A percentile compares a stretch with the other conserved stretches of the same genome.
Conservation (phyloP, 2,888 invertebrate species). For the Scaptomyza tumidula region DNA sequence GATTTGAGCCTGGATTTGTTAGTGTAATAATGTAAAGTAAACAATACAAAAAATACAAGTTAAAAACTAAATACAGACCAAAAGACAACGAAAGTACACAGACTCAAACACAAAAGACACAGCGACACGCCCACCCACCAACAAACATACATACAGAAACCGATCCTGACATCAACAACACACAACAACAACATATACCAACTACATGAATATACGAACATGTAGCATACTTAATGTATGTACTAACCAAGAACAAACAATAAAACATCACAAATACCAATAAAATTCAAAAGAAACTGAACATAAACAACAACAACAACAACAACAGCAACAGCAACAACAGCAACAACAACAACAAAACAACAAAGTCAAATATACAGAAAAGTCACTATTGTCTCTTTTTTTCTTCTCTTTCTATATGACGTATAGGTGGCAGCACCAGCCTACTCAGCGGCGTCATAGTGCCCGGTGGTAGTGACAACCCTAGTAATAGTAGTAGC, state of each 20-base stretch:
- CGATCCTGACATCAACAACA: slow-evolving; percentile 14
- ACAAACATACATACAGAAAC: neutral
- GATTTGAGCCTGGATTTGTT: slow-evolving; percentile 84
- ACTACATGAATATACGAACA: slow-evolving; percentile 27
- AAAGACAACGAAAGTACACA: slow-evolving; percentile 25
- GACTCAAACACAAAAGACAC: slow-evolving; percentile 12
- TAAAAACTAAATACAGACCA: slow-evolving; percentile 20
- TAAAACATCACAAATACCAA: slow-evolving; percentile 25
- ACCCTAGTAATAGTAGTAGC: slow-evolving; percentile 82
- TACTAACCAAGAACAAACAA: slow-evolving; percentile 16
- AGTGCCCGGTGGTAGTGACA: slow-evolving; percentile 84
- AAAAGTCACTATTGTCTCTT: slow-evolving; percentile 86
- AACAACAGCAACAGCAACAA: slow-evolving; percentile 11
- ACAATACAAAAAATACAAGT: slow-evolving; percentile 49
- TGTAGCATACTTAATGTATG: slow-evolving; percentile 5
- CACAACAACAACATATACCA: slow-evolving; percentile 16
- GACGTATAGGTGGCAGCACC: slow-evolving; percentile 84
- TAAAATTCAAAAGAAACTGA: slow-evolving; percentile 37
- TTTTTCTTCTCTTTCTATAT: slow-evolving; percentile 85
- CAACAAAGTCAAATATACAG: slow-evolving; percentile 81
- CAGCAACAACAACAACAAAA: slow-evolving; percentile 41
- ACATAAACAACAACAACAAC: slow-evolving; percentile 24
- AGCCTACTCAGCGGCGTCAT: slow-evolving; percentile 84
- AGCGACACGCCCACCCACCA: neutral
- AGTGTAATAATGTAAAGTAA: slow-evolving; percentile 78